Evolutionary conservation across 2,888 invertebrate genomes (phyloP).

Genomic region (Mylabris sibirica): DNA sequence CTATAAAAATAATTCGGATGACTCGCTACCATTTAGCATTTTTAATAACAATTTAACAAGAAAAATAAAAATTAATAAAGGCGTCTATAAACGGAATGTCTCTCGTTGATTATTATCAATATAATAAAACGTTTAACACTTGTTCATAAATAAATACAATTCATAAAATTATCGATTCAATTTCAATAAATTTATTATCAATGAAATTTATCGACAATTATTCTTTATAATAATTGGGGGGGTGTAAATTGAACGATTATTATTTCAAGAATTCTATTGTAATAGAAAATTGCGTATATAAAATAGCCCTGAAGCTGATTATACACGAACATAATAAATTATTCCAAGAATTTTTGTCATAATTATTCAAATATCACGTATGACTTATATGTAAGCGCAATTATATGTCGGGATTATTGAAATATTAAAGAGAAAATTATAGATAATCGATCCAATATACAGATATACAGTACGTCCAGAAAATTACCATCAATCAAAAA

Average conservation of each 20-base stretch:
- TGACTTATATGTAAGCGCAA: constrained; percentile 37
- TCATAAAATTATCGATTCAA: background rate
- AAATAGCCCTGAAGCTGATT: background rate
- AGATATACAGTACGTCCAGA: too few relatives aligned
- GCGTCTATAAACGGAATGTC: background rate
- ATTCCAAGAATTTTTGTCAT: constrained; percentile 11
- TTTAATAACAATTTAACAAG: too few relatives aligned
- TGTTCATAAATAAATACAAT: background rate
- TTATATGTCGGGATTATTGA: constrained; percentile 17
- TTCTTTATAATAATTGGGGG: background rate
- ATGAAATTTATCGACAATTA: background rate
- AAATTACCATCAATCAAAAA: too few relatives aligned
- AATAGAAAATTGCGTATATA: background rate
- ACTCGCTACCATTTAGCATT: background rate
- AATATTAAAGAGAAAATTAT: constrained; percentile 29
- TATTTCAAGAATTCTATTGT: background rate
- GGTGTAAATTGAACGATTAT: constrained; percentile 5
- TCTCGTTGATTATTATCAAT: background rate
- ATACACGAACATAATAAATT: background rate
- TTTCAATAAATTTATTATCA: background rate
- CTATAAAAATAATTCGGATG: background rate
- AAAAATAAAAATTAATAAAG: too few relatives aligned
- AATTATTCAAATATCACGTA: constrained; percentile 13
- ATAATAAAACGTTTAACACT: background rate
- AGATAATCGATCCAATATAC: background rate